Percentiles rank a stretch among this genome's conserved stretches.
Evolutionary conservation across 2,113 vertebrate species (phyloP).

Genomic region (Coturnix japonica): DNA sequence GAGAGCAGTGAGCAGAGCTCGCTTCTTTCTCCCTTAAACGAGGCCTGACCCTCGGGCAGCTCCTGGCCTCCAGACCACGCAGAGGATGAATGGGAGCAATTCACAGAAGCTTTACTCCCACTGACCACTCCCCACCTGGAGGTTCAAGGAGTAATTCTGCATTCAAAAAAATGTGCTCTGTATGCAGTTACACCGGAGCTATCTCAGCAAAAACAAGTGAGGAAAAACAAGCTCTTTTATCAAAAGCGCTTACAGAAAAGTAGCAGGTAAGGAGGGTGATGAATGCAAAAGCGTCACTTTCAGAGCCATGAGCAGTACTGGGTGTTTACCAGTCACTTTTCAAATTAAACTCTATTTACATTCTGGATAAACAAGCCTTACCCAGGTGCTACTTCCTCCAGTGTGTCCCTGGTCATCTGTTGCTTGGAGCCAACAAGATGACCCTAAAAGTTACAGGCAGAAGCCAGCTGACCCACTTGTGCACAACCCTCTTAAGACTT

Average conservation of each 20-base stretch:
- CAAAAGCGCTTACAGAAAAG: background rate
- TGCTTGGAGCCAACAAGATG: background rate
- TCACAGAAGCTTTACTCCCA: background rate
- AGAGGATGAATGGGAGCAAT: background rate
- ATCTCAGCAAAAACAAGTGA: background rate
- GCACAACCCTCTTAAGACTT: background rate
- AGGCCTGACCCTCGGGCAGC: background rate
- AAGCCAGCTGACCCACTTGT: background rate
- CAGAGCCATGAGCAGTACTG: background rate
- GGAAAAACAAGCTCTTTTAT: conserved; percentile 6
- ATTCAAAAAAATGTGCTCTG: background rate
- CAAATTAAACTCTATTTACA: conserved; percentile 37
- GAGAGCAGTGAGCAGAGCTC: background rate
- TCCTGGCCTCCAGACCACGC: background rate
- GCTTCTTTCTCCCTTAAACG: background rate
- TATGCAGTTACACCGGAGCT: background rate
- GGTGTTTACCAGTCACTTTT: conserved; percentile 18
- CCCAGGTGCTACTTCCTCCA: background rate
- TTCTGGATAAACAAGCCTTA: conserved; percentile 31
- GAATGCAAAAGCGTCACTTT: background rate
- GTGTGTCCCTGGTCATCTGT: background rate
- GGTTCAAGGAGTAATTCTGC: background rate
- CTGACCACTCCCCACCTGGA: background rate
- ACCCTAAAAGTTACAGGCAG: background rate
- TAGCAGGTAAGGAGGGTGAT: background rate